Evolutionary conservation across 1,140 invertebrate genomes (phyloP).

Genomic region (Potamilus streckersoni): DNA sequence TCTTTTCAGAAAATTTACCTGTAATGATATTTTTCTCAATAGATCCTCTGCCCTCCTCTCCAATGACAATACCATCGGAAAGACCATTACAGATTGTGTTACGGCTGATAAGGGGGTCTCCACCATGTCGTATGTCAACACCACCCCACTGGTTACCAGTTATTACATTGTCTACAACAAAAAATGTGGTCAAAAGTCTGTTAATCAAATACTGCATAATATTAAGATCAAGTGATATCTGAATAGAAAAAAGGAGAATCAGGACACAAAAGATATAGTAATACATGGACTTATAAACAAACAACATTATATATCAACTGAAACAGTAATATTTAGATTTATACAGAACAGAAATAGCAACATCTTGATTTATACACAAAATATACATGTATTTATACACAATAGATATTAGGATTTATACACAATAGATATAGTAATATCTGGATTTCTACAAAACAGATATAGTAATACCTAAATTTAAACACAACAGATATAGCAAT

Average conservation of each 20-base stretch:
- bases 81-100: constrained; percentile 57
- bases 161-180: constrained; percentile 52
- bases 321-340: no score
- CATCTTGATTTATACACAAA: no score
- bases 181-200: not conserved
- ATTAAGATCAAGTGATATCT: not conserved
- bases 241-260: not conserved
- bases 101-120: constrained; percentile 46
- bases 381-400: no score
- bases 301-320: no score
- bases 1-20: constrained; percentile 31
- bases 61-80: constrained; percentile 59
- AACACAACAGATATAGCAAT: no score
- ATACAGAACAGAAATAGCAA: no score
- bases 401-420: no score
- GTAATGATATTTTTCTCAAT: constrained; percentile 59
- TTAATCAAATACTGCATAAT: not conserved
- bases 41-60: constrained; percentile 48
- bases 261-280: not conserved
- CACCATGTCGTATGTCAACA: constrained; percentile 56
- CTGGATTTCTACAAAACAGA: no score
- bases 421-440: no score
- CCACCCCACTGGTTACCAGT: constrained; percentile 60
- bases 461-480: no score
- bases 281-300: not conserved